Evolutionary conservation across 2,797 vertebrate species (phyloP), one percentile per base, ranked within the genome.

Genomic region (Alosa sapidissima): DNA sequence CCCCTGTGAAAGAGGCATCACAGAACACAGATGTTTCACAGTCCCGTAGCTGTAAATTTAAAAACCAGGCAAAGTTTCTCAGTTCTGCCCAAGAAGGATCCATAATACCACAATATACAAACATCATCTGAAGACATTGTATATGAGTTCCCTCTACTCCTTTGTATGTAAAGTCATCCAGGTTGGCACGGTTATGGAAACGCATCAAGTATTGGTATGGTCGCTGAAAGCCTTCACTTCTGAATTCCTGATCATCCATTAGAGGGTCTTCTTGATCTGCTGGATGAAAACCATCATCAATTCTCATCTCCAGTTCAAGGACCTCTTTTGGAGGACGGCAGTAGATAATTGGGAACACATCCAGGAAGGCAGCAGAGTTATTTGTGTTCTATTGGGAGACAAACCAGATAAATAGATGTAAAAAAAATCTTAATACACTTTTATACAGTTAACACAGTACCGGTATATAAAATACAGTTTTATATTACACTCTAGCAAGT

Each of bases 51-150:
- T 99, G 98, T 51, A 96, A 24, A 58, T 98, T 98, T 55, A 99
- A 94, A 88, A 99, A 99, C 91, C 95, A 96, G 0, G 96, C 85
- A 87, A 99, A 99, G 89, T 99, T 99, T 33, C 94, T 94, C 49
- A 99, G 92, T 87, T 99, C 98, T 51, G 97, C 92, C 98, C 98
- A 99, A 51, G 98, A 98, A 0, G 98, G 98, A 85, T 98, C 94
- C 0, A 91, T 0, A 0, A 99, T 87, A 3, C 98, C 98, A 0
- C 98, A 99, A 90, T 96, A 94, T 65, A 98, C 81, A n/a, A 99
- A 95, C 87, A 99, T 90, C 84, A 96, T 92, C 92, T 99, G 97
- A 24, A 99, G 93, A 75, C 98, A 99, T 84, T 97, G 94, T 0
- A 89, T 92, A 0, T 96, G 96, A 72, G 92, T 95, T 54, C 96